Evolutionary conservation across 2,888 invertebrate species (phyloP).

Genomic region (Drosophila flavopinicola): DNA sequence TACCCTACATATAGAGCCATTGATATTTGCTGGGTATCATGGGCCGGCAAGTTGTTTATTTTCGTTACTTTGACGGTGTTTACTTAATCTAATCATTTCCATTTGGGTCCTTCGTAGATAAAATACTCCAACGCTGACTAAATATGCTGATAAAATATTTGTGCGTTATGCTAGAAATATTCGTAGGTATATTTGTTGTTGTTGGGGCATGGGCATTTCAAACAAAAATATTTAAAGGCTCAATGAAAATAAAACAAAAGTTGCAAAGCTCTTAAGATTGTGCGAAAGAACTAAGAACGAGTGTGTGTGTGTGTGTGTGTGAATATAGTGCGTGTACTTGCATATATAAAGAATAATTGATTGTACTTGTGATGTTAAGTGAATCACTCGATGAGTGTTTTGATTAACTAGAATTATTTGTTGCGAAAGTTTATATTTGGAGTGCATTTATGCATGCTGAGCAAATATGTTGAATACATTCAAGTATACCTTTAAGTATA

Average conservation of each 20-base stretch:
- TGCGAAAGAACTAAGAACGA: slow-evolving; percentile 12
- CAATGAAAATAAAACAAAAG: slow-evolving; percentile 1
- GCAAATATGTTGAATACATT: not conserved
- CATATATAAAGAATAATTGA: slow-evolving; percentile 10
- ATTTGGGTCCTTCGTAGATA: slow-evolving; percentile 52
- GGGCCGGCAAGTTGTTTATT: slow-evolving; percentile 24
- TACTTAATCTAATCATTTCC: slow-evolving; percentile 61
- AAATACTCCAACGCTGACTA: slow-evolving; percentile 51
- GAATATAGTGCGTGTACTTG: slow-evolving; percentile 2
- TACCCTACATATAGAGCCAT: no score
- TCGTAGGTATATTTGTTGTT: slow-evolving; percentile 9
- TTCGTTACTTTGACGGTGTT: slow-evolving; percentile 39
- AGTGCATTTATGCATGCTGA: no score
- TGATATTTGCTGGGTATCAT: slow-evolving; percentile 16
- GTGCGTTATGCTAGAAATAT: slow-evolving; percentile 28
- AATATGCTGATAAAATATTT: slow-evolving; percentile 54
- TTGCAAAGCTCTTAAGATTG: slow-evolving; percentile 17
- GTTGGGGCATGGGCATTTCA: slow-evolving; percentile 21
- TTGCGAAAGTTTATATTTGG: no score
- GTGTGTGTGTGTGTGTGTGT: slow-evolving; percentile 1
- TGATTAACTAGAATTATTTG: not conserved
- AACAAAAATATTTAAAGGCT: slow-evolving; percentile 1
- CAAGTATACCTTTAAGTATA: not conserved
- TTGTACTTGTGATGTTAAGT: not conserved
- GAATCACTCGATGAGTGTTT: slow-evolving; percentile 5